Evolutionary conservation across 2,113 vertebrate species (phyloP).

Genomic region (Origma solitaria): DNA sequence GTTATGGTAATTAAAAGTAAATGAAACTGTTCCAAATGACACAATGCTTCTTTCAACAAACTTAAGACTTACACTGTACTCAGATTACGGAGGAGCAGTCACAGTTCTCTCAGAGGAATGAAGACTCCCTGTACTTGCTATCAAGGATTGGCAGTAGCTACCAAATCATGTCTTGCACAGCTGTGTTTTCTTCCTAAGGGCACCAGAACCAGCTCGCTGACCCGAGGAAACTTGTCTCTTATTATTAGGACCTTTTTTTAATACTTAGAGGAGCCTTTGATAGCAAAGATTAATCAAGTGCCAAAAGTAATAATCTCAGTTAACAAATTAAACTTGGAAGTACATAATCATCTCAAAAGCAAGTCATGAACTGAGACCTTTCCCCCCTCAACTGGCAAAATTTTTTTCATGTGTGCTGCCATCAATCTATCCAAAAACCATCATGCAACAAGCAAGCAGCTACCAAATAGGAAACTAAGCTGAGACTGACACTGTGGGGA

Average conservation of each 20-base stretch:
- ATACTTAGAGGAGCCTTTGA: neutral
- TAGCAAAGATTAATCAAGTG: neutral
- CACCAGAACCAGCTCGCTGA: neutral
- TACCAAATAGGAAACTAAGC: neutral
- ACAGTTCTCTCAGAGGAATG: neutral
- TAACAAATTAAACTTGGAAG: neutral
- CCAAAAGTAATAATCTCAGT: neutral
- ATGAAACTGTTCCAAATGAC: neutral
- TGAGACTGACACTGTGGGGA: neutral
- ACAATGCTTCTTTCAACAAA: neutral
- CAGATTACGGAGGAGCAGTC: neutral
- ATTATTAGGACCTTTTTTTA: neutral
- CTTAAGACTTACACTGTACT: neutral
- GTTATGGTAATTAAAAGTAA: neutral
- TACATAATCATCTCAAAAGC: neutral
- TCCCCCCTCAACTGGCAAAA: neutral
- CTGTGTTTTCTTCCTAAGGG: neutral
- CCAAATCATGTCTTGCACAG: neutral
- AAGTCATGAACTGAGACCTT: neutral
- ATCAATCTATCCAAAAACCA: neutral
- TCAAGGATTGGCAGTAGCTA: neutral
- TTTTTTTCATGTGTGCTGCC: neutral
- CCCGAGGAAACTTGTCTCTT: neutral
- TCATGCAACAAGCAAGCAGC: neutral
- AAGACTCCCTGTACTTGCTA: neutral